Evolutionary conservation across 2,113 vertebrate species (phyloP).

Genomic region (Cyanoderma ruficeps): DNA sequence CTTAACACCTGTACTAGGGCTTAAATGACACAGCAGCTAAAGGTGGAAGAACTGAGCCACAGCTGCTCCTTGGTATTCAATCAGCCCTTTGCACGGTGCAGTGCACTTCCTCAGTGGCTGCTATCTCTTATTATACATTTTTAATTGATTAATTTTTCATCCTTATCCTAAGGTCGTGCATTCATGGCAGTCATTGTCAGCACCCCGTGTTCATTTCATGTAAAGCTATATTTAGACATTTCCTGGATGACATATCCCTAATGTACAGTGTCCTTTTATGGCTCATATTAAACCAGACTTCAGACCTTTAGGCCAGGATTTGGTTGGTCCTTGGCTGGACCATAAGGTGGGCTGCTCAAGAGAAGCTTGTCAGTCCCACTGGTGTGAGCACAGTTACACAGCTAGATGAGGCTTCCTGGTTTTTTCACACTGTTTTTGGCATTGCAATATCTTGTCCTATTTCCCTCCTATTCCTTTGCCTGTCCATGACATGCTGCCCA

Average conservation of each 20-base stretch:
- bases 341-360: neutral
- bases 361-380: fast-evolving
- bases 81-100: neutral
- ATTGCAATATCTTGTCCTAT: neutral
- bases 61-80: neutral
- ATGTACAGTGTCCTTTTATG: conserved; percentile 3
- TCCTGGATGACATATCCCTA: neutral
- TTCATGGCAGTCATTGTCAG: neutral
- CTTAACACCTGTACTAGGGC: neutral
- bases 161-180: neutral
- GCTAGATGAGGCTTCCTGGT: neutral
- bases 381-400: neutral
- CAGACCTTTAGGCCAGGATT: neutral
- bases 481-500: fast-evolving
- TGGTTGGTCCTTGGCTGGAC: neutral
- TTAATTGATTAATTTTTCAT: conserved; percentile 65
- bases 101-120: neutral
- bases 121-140: conserved; percentile 52
- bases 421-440: neutral
- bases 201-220: conserved; percentile 11
- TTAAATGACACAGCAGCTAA: neutral
- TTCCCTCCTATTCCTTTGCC: neutral
- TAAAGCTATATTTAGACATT: conserved; percentile 53
- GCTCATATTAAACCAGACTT: neutral
- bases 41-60: neutral